Evolutionary conservation across 2,113 vertebrate species (phyloP).

Genomic region (Oryctolagus cuniculus): DNA sequence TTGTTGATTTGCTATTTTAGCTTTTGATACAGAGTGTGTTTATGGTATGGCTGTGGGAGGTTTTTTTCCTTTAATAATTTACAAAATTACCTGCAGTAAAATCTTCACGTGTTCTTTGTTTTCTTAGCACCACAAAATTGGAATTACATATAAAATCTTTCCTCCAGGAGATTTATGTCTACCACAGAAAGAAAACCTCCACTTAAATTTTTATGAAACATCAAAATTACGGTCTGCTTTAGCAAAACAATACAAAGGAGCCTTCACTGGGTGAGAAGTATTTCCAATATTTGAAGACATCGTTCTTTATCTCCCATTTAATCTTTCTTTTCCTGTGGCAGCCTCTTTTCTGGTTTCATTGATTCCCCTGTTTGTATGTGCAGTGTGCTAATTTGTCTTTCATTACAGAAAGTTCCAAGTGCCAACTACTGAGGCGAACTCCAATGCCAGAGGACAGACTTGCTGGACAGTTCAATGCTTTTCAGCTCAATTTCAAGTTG

Average conservation of each 20-base stretch:
- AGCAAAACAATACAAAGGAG: slow-evolving; percentile 59
- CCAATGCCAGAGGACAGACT: slow-evolving; percentile 34
- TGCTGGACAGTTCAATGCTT: slow-evolving; percentile 30
- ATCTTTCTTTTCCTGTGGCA: slow-evolving; percentile 77
- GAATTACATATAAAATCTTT: slow-evolving; percentile 78
- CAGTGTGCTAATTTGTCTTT: slow-evolving; percentile 73
- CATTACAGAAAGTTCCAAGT: slow-evolving; percentile 36
- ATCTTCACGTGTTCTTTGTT: slow-evolving; percentile 82
- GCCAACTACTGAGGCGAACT: slow-evolving; percentile 59
- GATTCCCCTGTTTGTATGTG: slow-evolving; percentile 45
- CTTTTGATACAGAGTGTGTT: slow-evolving; percentile 75
- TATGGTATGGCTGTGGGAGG: slow-evolving; percentile 66
- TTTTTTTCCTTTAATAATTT: slow-evolving; percentile 84
- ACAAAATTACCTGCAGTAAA: slow-evolving; percentile 79
- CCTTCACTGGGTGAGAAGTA: slow-evolving; percentile 39
- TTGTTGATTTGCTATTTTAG: slow-evolving; percentile 68
- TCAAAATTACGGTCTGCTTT: slow-evolving; percentile 77
- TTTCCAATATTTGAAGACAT: slow-evolving; percentile 73
- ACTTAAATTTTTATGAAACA: slow-evolving; percentile 79
- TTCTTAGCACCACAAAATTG: slow-evolving; percentile 72
- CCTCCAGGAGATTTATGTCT: slow-evolving; percentile 76
- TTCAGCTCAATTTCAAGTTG: slow-evolving; percentile 67
- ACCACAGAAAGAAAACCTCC: slow-evolving; percentile 76
- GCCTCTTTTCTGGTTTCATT: slow-evolving; percentile 59
- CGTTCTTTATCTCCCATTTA: slow-evolving; percentile 79